Evolutionary conservation across 2,797 vertebrate genomes (phyloP).

Genomic region (Clarias pachynema): DNA sequence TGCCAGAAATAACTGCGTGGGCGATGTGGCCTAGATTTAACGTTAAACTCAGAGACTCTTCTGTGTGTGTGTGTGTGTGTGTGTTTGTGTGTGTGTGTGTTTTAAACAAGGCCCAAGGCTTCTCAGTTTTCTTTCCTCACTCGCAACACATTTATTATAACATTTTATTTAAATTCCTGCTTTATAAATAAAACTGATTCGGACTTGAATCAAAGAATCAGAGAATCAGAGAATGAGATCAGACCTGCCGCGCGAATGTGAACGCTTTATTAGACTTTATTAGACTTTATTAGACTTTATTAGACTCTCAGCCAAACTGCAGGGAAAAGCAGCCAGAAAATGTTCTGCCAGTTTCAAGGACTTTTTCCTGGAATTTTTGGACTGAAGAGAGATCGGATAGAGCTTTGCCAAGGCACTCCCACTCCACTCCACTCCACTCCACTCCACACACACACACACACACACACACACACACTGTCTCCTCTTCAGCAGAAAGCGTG

Average conservation of each 20-base stretch:
- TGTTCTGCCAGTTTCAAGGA: constrained; percentile 56
- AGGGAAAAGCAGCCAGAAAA: constrained; percentile 50
- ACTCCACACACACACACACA: not conserved
- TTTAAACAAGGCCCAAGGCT: not conserved
- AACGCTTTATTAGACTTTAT: not conserved
- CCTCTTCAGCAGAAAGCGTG: constrained; percentile 17
- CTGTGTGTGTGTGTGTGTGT: constrained; percentile 1
- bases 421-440: not conserved
- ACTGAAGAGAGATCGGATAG: constrained; percentile 25
- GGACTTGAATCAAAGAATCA: no score
- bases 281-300: constrained; percentile 19
- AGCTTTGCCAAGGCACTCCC: constrained; percentile 19
- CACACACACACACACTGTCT: not conserved
- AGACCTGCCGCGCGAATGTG: constrained; percentile 23
- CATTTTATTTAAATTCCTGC: not conserved
- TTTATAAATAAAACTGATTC: not conserved
- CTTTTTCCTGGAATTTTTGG: constrained; percentile 60
- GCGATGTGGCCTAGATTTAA: constrained; percentile 27
- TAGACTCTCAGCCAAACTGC: constrained; percentile 29
- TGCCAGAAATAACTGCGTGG: constrained; percentile 35
- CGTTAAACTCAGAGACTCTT: constrained; percentile 19
- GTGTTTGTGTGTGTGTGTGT: constrained; percentile 3
- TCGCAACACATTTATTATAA: not conserved
- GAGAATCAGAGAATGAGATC: not conserved
- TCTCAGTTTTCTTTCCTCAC: not conserved